phyloP scores from a whole-genome alignment of 2,888 invertebrate species.

The Xylophagus ater region DNA sequence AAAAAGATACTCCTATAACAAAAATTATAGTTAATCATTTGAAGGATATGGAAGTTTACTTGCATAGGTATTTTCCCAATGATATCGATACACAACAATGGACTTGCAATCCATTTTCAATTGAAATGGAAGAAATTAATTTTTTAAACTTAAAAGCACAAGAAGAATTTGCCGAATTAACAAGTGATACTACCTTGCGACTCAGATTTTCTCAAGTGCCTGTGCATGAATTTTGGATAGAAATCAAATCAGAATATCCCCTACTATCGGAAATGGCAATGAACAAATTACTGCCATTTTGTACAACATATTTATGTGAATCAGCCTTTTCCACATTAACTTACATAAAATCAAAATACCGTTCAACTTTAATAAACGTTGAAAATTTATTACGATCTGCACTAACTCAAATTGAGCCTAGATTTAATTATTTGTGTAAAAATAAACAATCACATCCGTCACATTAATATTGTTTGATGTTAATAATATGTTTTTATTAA shows the following conservation, averaged over 20 bases:
- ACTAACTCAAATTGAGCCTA: background rate
- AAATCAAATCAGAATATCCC: background rate
- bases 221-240: background rate
- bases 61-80: too few relatives aligned
- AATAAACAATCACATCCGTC: background rate
- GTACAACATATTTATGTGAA: background rate
- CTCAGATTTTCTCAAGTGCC: background rate
- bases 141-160: too few relatives aligned
- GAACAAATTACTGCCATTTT: background rate
- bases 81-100: too few relatives aligned
- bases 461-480: too few relatives aligned
- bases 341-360: background rate
- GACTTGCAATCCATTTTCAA: too few relatives aligned
- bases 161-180: background rate
- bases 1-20: too few relatives aligned
- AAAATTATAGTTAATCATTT: too few relatives aligned
- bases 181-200: background rate
- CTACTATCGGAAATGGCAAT: background rate
- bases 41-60: too few relatives aligned
- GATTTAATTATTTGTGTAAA: background rate
- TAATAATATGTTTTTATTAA: too few relatives aligned
- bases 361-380: background rate
- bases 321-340: background rate
- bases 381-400: background rate
- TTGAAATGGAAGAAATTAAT: too few relatives aligned